These are phyloP conservation scores for Athene cunicularia DNA, from an alignment of 2,113 vertebrate species.

Conservation along the genomic window DNA sequence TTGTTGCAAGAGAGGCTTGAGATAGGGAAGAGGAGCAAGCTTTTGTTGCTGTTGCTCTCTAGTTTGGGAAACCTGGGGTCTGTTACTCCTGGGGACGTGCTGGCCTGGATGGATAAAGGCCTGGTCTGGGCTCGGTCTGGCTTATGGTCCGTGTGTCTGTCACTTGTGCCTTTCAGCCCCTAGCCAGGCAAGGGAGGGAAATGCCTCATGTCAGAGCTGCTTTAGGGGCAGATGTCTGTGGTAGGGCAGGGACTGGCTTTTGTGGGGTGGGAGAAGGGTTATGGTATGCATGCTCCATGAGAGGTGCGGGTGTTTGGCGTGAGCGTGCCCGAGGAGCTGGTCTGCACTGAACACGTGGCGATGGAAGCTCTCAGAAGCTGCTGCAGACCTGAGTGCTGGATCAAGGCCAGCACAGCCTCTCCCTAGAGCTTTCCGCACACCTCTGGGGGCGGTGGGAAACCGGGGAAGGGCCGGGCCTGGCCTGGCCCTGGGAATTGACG, in stretches of 20 bases:
- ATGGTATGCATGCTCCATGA: rapidly evolving
- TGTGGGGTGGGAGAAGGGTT: background rate
- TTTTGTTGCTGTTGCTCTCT: background rate
- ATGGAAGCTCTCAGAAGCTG: background rate
- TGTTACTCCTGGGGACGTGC: background rate
- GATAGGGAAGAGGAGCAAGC: background rate
- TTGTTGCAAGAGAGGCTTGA: background rate
- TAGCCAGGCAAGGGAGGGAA: background rate
- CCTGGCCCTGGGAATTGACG: background rate
- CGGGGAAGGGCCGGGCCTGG: rapidly evolving
- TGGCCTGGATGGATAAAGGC: background rate
- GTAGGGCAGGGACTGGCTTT: background rate
- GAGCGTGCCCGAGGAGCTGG: rapidly evolving
- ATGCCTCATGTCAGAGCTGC: background rate
- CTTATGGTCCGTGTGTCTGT: rapidly evolving
- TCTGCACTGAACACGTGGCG: rapidly evolving
- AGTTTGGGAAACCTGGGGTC: background rate
- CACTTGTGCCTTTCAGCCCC: background rate
- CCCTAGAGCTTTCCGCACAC: background rate
- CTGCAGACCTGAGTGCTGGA: background rate
- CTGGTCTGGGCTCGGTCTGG: background rate
- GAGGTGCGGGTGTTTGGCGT: rapidly evolving
- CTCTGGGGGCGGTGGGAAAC: background rate
- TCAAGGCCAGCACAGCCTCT: background rate
- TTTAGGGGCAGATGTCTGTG: background rate